These are phyloP conservation scores for Cavia porcellus DNA, from an alignment of 2,113 vertebrate species.

Conservation along the genomic window DNA sequence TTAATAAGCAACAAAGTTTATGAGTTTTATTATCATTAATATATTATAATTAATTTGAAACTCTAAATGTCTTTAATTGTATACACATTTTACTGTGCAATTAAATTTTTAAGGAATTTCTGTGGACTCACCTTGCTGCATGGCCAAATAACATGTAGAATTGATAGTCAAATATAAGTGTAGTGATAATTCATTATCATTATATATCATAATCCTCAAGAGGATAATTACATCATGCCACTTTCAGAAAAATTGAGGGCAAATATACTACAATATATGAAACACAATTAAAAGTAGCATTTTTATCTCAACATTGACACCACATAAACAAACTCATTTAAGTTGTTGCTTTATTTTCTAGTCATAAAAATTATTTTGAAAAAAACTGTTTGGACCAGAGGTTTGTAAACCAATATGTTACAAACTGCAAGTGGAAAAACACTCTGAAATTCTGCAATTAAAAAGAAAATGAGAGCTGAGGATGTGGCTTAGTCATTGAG, in stretches of 20 bases:
- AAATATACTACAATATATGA: background rate
- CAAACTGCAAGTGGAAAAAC: background rate
- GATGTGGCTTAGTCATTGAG: background rate
- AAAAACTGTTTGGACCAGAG: background rate
- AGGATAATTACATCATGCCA: background rate
- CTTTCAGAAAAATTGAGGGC: background rate
- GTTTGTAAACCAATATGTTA: background rate
- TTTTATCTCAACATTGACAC: background rate
- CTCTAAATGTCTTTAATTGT: slow-evolving; percentile 11
- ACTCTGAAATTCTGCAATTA: background rate
- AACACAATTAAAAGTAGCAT: background rate
- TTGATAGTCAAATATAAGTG: background rate
- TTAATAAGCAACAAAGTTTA: background rate
- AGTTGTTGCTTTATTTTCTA: background rate
- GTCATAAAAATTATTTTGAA: background rate
- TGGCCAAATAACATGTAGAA: background rate
- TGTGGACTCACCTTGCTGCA: background rate
- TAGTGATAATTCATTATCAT: background rate
- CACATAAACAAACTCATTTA: background rate
- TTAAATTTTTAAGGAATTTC: background rate
- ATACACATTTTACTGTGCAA: background rate
- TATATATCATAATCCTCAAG: background rate
- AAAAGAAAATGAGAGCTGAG: background rate
- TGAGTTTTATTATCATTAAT: background rate
- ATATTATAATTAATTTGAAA: slow-evolving; percentile 7